Evolutionary conservation across 2,797 vertebrate genomes (phyloP).

Genomic region (Hylomyscus alleni): DNA sequence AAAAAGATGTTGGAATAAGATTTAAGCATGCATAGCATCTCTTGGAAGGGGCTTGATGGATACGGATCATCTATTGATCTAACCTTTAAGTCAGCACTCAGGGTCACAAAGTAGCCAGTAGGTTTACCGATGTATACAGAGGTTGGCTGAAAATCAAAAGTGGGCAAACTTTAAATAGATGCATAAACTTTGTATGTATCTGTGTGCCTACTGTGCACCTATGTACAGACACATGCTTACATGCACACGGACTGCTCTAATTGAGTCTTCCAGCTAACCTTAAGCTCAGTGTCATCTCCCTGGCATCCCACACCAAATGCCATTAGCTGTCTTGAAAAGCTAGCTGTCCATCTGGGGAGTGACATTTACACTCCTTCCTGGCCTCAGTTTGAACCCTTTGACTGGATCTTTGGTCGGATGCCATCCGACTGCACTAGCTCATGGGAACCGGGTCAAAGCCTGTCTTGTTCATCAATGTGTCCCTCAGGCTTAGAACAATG

Average conservation of each 20-base stretch:
- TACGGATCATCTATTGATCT: not conserved
- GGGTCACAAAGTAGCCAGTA: not conserved
- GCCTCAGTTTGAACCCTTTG: not conserved
- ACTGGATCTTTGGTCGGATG: not conserved
- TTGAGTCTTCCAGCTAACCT: not conserved
- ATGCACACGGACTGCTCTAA: not conserved
- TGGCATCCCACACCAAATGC: not conserved
- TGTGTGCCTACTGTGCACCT: not conserved
- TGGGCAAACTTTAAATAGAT: not conserved
- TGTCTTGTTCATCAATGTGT: not conserved
- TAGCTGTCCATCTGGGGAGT: not conserved
- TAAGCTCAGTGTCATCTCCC: not conserved
- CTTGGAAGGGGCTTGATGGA: not conserved
- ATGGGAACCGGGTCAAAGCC: not conserved
- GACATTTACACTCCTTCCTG: not conserved
- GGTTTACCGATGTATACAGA: not conserved
- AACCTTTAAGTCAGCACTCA: not conserved
- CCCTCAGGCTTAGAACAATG: not conserved
- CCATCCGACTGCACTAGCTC: not conserved
- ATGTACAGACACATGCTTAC: not conserved
- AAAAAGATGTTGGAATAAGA: not conserved
- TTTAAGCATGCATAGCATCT: not conserved
- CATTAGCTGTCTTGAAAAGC: slow-evolving; percentile 7
- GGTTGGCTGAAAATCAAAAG: not conserved
- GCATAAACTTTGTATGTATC: not conserved